Conservation (phyloP, 2,113 vertebrate genomes). For the Macquaria australasica region DNA sequence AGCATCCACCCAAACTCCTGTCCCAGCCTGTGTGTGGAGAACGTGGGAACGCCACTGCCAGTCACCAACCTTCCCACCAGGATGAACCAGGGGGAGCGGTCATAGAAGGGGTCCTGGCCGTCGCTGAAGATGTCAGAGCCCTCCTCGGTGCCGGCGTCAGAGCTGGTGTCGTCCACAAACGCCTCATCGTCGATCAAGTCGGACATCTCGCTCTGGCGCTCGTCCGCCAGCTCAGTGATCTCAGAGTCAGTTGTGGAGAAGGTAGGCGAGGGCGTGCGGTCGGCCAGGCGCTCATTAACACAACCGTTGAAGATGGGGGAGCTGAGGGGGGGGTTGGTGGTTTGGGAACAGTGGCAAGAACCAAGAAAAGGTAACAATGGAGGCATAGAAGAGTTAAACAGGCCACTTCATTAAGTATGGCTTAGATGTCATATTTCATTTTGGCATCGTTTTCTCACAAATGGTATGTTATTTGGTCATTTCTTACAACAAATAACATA, state of each 20-base stretch:
- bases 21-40: slow-evolving; percentile 80
- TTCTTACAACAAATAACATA: neutral
- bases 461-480: neutral
- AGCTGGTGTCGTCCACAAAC: slow-evolving; percentile 98
- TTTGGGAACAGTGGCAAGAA: slow-evolving; percentile 54
- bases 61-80: slow-evolving; percentile 99
- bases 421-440: slow-evolving; percentile 17
- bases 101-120: slow-evolving; percentile 99
- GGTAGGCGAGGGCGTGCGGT: slow-evolving; percentile 99
- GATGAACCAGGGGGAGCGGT: slow-evolving; percentile 99
- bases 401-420: neutral
- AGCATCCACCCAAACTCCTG: slow-evolving; percentile 81
- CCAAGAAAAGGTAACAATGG: slow-evolving; percentile 55
- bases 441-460: slow-evolving; percentile 1
- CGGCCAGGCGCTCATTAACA: slow-evolving; percentile 96
- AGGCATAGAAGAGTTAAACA: slow-evolving; percentile 56
- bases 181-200: slow-evolving; percentile 98
- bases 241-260: slow-evolving; percentile 99
- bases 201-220: slow-evolving; percentile 98
- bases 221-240: slow-evolving; percentile 98
- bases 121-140: slow-evolving; percentile 98
- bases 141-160: slow-evolving; percentile 97
- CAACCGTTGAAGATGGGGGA: slow-evolving; percentile 99
- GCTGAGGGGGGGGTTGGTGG: slow-evolving; percentile 81
- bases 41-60: slow-evolving; percentile 56